phyloP scores from a whole-genome alignment of 2,797 vertebrate genomes.

The Alfaro cultratus region DNA sequence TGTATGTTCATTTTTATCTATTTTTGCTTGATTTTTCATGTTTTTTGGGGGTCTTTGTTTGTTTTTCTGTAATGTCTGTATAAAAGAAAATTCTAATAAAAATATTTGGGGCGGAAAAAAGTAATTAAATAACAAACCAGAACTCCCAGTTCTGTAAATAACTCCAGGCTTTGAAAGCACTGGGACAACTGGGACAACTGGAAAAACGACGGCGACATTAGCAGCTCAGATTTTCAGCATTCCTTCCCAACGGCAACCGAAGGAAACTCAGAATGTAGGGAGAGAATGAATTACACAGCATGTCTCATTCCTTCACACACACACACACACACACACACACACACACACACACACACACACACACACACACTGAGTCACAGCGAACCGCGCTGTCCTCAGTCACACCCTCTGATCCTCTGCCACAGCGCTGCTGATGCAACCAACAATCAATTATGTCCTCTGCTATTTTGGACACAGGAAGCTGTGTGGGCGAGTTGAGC shows the following conservation, averaged over 20 bases:
- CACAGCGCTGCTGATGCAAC: conserved; percentile 53
- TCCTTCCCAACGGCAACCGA: not conserved
- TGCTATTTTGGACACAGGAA: conserved; percentile 64
- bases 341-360: conserved; percentile 7
- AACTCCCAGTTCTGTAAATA: conserved; percentile 7
- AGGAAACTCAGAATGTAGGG: conserved; percentile 11
- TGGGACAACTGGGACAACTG: not conserved
- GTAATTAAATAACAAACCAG: conserved; percentile 2
- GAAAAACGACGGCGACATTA: not conserved
- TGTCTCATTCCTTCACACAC: conserved; percentile 50
- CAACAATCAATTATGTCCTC: conserved; percentile 61
- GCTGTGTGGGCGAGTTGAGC: conserved; percentile 36
- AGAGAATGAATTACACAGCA: conserved; percentile 34
- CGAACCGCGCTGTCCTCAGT: conserved; percentile 50
- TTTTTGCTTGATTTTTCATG: too few relatives aligned
- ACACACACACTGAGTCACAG: conserved; percentile 47
- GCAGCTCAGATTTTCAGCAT: not conserved
- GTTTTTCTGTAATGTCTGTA: too few relatives aligned
- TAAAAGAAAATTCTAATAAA: too few relatives aligned
- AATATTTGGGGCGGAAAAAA: not conserved
- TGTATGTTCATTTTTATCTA: too few relatives aligned
- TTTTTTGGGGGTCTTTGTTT: too few relatives aligned
- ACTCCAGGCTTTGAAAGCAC: not conserved
- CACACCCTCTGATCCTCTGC: conserved; percentile 49
- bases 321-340: conserved; percentile 16